phyloP scores from a whole-genome alignment of 2,797 vertebrate genomes.

The Scomberomorus guttatus region DNA sequence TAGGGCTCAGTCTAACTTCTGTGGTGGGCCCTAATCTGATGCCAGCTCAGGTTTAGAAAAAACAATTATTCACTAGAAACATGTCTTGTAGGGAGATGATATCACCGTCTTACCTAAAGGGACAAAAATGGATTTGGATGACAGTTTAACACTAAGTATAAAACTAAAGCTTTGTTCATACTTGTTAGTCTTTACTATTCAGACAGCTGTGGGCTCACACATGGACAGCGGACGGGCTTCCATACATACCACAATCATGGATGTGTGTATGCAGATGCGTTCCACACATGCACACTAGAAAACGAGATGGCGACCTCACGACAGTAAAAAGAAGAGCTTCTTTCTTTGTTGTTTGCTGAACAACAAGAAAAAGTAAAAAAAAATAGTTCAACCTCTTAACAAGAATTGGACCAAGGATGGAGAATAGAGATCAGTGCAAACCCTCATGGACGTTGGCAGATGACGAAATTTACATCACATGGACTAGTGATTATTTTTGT shows the following conservation, averaged over 20 bases:
- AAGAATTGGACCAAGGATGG: too few species aligned
- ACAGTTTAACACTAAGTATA: not conserved
- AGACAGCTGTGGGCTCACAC: too few species aligned
- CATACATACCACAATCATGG: not conserved
- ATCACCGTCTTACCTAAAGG: slow-evolving; percentile 35
- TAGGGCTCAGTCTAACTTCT: slow-evolving; percentile 40
- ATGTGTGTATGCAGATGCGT: not conserved
- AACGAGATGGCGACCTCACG: not conserved
- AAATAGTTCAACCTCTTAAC: too few species aligned
- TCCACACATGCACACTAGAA: not conserved
- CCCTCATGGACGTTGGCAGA: not conserved
- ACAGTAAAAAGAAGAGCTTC: not conserved
- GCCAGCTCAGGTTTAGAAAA: slow-evolving; percentile 49
- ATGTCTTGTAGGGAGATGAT: slow-evolving; percentile 27
- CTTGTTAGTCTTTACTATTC: too few species aligned
- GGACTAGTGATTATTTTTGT: not conserved
- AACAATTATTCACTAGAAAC: slow-evolving; percentile 56
- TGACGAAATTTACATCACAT: not conserved
- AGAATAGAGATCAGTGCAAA: not conserved
- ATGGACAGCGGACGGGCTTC: too few species aligned
- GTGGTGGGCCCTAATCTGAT: slow-evolving; percentile 61
- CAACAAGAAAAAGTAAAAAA: too few species aligned
- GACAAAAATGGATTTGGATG: slow-evolving; percentile 35
- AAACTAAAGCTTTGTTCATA: too few species aligned
- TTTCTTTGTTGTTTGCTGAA: not conserved